Conservation (phyloP, 1,140 invertebrate genomes). For the Rhyacophila brunnea region DNA sequence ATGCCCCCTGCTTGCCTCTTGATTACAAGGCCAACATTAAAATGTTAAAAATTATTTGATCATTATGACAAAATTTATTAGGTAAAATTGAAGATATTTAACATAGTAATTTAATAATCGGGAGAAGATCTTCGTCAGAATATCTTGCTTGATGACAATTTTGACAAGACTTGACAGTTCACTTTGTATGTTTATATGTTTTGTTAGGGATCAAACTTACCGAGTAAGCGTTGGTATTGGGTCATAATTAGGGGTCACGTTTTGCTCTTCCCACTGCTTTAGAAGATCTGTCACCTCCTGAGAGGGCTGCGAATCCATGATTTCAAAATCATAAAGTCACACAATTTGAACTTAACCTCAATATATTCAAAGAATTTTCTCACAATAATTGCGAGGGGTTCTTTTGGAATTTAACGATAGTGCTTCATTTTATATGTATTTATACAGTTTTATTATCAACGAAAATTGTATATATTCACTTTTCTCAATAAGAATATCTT, state of each 20-base stretch:
- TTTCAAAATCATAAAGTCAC: conserved; percentile 1
- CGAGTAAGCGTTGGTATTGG: conserved; percentile 64
- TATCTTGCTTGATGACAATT: neutral
- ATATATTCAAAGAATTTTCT: neutral
- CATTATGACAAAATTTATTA: no score
- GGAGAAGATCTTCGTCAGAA: no score
- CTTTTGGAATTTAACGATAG: no score
- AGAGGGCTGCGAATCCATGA: conserved; percentile 36
- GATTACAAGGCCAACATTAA: neutral
- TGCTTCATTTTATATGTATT: no score
- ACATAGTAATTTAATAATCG: no score
- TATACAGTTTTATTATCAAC: no score
- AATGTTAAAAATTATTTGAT: no score
- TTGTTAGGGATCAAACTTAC: conserved; percentile 40
- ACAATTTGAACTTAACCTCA: conserved; percentile 2
- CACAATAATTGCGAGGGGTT: neutral
- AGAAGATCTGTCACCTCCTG: conserved; percentile 66
- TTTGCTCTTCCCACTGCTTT: conserved; percentile 73
- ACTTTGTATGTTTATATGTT: no score
- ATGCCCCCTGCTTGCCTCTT: neutral
- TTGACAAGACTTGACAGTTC: neutral
- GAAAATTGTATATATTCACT: no score
- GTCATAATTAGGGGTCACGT: conserved; percentile 63
- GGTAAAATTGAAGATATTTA: no score
- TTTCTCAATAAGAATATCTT: no score